Evolutionary conservation across 2,113 vertebrate species (phyloP).

Genomic region (Aegithalos caudatus): DNA sequence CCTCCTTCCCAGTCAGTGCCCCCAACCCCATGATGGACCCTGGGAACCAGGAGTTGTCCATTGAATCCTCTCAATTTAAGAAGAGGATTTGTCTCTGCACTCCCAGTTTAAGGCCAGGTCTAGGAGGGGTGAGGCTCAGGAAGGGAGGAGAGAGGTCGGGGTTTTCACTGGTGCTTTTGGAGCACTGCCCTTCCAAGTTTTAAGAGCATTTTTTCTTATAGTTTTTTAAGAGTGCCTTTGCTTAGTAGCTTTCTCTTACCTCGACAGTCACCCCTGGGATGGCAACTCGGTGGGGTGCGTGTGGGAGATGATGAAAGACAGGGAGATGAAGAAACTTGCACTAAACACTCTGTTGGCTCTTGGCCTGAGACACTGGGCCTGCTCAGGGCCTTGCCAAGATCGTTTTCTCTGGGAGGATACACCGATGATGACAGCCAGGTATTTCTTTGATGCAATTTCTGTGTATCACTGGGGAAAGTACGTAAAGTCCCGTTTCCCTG

Average conservation of each 20-base stretch:
- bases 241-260: neutral
- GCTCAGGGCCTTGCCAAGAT: neutral
- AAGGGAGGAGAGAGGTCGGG: neutral
- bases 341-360: neutral
- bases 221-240: neutral
- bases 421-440: constrained; percentile 21
- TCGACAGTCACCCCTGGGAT: neutral
- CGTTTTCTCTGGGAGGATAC: neutral
- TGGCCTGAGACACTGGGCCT: neutral
- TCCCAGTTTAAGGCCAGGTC: neutral
- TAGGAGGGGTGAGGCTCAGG: neutral
- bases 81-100: neutral
- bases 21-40: too few relatives aligned
- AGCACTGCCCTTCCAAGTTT: neutral
- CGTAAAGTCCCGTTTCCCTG: neutral
- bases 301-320: neutral
- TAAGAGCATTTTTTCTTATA: too few relatives aligned
- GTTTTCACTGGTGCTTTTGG: neutral
- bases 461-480: neutral
- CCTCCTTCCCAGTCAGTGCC: neutral
- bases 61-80: neutral
- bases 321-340: constrained; percentile 29
- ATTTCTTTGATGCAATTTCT: constrained; percentile 28
- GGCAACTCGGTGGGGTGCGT: neutral
- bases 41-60: neutral